These are phyloP conservation scores for Cantharis flavilabris DNA, from an alignment of 2,888 invertebrate species.

Conservation along the genomic window DNA sequence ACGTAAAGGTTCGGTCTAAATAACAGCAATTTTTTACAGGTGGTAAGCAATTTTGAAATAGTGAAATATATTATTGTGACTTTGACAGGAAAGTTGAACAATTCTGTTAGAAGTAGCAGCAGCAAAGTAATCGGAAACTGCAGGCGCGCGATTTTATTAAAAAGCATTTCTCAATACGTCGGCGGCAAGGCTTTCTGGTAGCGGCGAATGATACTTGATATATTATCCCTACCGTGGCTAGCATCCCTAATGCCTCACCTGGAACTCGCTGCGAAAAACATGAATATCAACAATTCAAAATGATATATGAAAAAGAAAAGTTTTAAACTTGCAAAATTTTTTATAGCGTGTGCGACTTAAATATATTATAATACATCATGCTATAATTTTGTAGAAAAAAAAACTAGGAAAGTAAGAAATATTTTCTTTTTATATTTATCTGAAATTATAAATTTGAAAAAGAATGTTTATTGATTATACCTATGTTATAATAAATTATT, in stretches of 20 bases:
- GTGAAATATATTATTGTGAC: constrained; percentile 22
- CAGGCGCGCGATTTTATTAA: constrained; percentile 40
- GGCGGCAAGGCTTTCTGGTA: constrained; percentile 33
- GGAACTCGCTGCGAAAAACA: constrained; percentile 28
- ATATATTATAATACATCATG: neutral
- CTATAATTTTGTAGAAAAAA: neutral
- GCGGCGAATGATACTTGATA: constrained; percentile 37
- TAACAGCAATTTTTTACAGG: constrained; percentile 9
- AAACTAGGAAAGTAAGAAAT: neutral
- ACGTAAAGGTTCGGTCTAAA: neutral
- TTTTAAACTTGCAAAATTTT: neutral
- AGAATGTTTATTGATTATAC: too few species aligned
- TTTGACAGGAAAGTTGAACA: constrained; percentile 26
- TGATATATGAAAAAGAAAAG: constrained; percentile 23
- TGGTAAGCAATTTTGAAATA: constrained; percentile 16
- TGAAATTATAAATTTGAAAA: too few species aligned
- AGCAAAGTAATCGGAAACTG: constrained; percentile 38
- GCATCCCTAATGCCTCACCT: constrained; percentile 38
- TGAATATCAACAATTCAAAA: constrained; percentile 32
- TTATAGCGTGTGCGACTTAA: neutral
- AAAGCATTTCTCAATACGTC: constrained; percentile 42
- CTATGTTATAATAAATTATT: too few species aligned
- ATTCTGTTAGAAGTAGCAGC: constrained; percentile 26
- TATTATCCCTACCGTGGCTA: constrained; percentile 33
- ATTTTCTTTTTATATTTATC: neutral